Conservation (phyloP, 2,113 vertebrate genomes). For the Aleadryas rufinucha region DNA sequence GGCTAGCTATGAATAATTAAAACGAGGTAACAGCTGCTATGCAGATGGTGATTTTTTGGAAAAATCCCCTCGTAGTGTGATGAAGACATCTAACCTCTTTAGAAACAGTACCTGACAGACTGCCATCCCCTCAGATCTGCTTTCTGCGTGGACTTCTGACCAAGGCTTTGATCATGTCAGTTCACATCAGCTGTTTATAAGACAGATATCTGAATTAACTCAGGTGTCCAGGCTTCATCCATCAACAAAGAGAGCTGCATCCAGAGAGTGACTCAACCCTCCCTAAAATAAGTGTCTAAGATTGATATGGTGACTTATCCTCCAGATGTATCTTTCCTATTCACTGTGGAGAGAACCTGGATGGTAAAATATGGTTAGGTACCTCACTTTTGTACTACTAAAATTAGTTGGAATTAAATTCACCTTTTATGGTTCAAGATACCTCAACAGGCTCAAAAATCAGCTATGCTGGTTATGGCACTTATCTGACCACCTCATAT, state of each 20-base stretch:
- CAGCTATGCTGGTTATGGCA: not conserved
- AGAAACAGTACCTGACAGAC: not conserved
- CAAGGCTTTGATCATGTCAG: not conserved
- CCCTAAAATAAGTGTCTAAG: not conserved
- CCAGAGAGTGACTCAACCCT: not conserved
- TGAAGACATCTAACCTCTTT: not conserved
- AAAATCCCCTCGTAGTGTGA: not conserved
- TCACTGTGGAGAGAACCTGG: not conserved
- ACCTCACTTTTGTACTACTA: not conserved
- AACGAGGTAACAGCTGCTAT: not conserved
- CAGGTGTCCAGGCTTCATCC: not conserved
- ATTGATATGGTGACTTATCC: not conserved
- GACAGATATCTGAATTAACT: not conserved
- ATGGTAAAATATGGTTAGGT: not conserved
- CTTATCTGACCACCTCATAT: not conserved
- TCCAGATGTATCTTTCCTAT: not conserved
- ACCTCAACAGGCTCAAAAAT: not conserved
- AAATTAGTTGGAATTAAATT: not conserved
- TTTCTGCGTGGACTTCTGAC: not conserved
- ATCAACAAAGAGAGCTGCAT: not conserved
- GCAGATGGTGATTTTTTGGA: not conserved
- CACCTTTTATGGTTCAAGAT: not conserved
- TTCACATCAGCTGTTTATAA: not conserved
- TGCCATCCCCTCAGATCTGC: not conserved
- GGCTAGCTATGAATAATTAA: not conserved